Conservation (phyloP, 2,888 invertebrate species). For the Brenthis hecate region DNA sequence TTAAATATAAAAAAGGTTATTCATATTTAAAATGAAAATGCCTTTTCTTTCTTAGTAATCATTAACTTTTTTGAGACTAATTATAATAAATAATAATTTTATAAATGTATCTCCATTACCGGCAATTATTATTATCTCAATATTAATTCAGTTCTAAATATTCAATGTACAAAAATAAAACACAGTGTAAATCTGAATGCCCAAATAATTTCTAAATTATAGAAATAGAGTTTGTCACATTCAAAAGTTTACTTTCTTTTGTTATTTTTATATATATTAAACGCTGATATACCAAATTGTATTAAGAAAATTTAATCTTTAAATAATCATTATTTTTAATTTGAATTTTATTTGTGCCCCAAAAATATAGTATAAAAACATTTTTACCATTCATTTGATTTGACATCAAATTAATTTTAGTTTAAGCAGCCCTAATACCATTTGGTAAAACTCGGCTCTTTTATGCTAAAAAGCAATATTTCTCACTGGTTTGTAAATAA, state of each 20-base stretch:
- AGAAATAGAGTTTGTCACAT: conserved; percentile 24
- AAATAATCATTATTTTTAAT: no score
- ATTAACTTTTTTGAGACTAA: no score
- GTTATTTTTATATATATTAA: neutral
- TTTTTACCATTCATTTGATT: neutral
- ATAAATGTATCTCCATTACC: no score
- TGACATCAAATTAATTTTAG: neutral
- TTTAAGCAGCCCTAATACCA: neutral
- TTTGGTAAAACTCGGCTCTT: neutral
- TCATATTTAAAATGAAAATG: no score
- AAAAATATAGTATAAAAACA: neutral
- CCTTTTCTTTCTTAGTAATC: no score
- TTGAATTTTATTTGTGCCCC: neutral
- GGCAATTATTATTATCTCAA: no score
- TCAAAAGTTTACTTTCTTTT: neutral
- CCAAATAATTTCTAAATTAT: conserved; percentile 13
- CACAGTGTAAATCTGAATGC: conserved; percentile 5
- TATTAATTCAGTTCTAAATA: neutral
- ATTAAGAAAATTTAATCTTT: neutral
- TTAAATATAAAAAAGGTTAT: no score
- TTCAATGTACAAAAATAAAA: conserved; percentile 19
- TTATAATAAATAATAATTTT: no score
- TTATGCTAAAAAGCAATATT: neutral
- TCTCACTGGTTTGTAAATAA: conserved; percentile 17
- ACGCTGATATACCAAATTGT: conserved; percentile 3